Evolutionary conservation across 2,797 vertebrate species (phyloP).

Genomic region (Acridotheres tristis): DNA sequence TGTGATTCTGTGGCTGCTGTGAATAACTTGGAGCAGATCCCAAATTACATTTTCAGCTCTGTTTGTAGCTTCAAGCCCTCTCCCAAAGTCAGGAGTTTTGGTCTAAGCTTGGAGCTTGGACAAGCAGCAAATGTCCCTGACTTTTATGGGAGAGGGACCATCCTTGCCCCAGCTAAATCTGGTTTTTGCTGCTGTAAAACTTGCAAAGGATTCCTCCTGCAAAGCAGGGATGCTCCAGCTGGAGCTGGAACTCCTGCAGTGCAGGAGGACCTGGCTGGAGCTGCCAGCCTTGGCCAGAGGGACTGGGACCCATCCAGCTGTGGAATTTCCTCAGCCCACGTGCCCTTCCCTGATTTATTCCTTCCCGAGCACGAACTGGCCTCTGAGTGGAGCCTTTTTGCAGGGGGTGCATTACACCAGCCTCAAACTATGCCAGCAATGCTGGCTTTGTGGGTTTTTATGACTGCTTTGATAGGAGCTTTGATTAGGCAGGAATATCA

Average conservation of each 20-base stretch:
- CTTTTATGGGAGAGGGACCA: background rate
- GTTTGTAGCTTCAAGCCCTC: background rate
- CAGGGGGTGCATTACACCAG: background rate
- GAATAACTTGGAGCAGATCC: background rate
- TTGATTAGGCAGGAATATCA: background rate
- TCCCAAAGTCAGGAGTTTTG: background rate
- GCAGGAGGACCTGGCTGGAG: background rate
- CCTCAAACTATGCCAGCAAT: background rate
- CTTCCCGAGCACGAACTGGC: background rate
- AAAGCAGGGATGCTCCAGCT: background rate
- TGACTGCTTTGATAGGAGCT: background rate
- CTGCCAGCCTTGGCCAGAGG: background rate
- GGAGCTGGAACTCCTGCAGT: background rate
- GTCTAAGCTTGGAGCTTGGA: background rate
- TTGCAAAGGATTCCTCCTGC: background rate
- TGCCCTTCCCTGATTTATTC: background rate
- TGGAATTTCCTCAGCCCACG: background rate
- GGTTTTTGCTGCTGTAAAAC: background rate
- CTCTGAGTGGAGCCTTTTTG: background rate
- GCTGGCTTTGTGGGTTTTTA: background rate
- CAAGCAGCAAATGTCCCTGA: background rate
- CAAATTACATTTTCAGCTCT: background rate
- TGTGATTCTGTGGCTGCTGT: background rate
- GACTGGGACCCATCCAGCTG: background rate
- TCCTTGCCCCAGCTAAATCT: background rate